A percentile compares a stretch with the other conserved stretches of the same genome.
Conservation (phyloP, 2,888 invertebrate genomes). For the Phengaris alcon region DNA sequence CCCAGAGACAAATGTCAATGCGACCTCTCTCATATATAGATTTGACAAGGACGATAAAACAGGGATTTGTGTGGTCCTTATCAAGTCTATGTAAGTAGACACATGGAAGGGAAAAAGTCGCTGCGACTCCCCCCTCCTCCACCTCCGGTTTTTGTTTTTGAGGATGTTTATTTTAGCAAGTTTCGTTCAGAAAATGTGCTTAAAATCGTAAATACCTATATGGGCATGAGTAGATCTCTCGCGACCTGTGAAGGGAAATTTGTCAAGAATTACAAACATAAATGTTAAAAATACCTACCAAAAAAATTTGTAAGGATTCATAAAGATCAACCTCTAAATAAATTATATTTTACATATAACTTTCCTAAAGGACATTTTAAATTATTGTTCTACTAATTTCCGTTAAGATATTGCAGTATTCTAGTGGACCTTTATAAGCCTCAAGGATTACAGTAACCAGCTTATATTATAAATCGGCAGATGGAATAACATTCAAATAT, state of each 20-base stretch:
- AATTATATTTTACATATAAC: background rate
- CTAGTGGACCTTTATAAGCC: conserved; percentile 13
- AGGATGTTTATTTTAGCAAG: background rate
- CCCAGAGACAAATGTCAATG: background rate
- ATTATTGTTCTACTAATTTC: background rate
- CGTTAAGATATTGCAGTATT: background rate
- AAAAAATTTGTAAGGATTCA: background rate
- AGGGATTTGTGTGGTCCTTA: background rate
- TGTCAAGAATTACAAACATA: background rate
- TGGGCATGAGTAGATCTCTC: background rate
- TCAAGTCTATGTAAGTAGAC: background rate
- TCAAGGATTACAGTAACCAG: background rate
- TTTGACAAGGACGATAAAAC: background rate
- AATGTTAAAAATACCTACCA: background rate
- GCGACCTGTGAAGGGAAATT: background rate
- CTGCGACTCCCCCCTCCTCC: too few species aligned
- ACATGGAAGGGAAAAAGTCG: background rate
- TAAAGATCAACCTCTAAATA: background rate
- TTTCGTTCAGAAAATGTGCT: background rate
- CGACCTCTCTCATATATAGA: background rate
- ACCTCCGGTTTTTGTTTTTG: background rate
- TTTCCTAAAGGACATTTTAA: background rate
- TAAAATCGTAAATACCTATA: background rate
- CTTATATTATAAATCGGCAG: background rate
- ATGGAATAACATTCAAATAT: background rate